Conservation (phyloP, 2,113 vertebrate species). For the Galbula dea region DNA sequence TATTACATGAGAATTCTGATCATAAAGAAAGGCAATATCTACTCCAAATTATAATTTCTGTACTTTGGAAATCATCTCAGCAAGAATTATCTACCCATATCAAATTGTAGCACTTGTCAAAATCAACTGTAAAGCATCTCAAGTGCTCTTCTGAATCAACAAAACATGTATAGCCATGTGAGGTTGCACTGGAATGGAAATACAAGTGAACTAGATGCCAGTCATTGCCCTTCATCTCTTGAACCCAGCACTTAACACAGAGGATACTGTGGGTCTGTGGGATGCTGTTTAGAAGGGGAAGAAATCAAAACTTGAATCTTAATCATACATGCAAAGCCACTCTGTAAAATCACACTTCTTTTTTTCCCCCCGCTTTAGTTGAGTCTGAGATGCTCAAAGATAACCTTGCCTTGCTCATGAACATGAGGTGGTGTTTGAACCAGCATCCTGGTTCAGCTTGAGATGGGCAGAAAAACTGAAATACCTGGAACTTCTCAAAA, state of each 20-base stretch:
- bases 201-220: constrained; percentile 79
- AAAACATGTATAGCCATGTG: constrained; percentile 92
- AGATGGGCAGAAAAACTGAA: not conserved
- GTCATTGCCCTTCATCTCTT: constrained; percentile 81
- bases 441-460: not conserved
- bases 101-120: constrained; percentile 89
- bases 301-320: constrained; percentile 76
- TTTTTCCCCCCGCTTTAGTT: constrained; percentile 52
- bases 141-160: constrained; percentile 99
- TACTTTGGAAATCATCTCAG: constrained; percentile 98
- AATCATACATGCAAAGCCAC: constrained; percentile 74
- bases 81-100: constrained; percentile 92
- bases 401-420: constrained; percentile 40
- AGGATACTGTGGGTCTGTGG: constrained; percentile 73
- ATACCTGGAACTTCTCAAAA: not conserved
- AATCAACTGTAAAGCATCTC: constrained; percentile 92
- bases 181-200: constrained; percentile 86
- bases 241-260: constrained; percentile 78
- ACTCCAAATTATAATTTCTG: constrained; percentile 97
- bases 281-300: constrained; percentile 63
- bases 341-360: constrained; percentile 68
- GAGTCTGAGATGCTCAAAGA: constrained; percentile 7
- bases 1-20: constrained; percentile 83
- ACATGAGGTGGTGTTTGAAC: not conserved
- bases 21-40: constrained; percentile 85